phyloP scores from a whole-genome alignment of 2,888 invertebrate species.

The Teleiodes luculella region DNA sequence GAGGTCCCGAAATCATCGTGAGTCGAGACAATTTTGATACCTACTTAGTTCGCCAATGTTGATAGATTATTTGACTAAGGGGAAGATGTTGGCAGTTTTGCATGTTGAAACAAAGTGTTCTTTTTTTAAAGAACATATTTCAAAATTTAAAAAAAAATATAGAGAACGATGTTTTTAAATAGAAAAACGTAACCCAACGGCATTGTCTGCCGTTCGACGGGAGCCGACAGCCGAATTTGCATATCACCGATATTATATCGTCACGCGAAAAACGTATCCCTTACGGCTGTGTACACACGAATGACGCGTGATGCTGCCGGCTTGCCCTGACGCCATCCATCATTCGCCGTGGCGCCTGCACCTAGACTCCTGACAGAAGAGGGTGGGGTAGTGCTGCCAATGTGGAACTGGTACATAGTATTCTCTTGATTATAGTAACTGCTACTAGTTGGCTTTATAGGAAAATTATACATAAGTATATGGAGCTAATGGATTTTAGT shows the following conservation, averaged over 20 bases:
- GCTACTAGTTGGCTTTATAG: no score
- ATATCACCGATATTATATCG: slow-evolving; percentile 79
- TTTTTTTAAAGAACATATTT: no score
- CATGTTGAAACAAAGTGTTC: no score
- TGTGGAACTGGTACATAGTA: background rate
- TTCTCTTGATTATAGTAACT: no score
- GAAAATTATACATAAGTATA: no score
- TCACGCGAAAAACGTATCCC: slow-evolving; percentile 79
- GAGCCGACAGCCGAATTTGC: slow-evolving; percentile 65
- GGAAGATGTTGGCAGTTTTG: background rate
- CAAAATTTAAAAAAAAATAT: background rate
- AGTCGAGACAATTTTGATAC: slow-evolving; percentile 10
- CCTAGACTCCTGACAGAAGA: slow-evolving; percentile 73
- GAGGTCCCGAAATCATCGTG: slow-evolving; percentile 35
- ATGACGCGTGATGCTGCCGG: slow-evolving; percentile 78
- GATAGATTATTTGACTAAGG: background rate
- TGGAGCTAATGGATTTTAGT: no score
- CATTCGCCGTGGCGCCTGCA: slow-evolving; percentile 78
- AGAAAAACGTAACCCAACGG: background rate
- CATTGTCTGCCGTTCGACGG: slow-evolving; percentile 26
- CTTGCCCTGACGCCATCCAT: slow-evolving; percentile 78
- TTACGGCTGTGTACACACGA: slow-evolving; percentile 79
- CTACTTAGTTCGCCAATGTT: slow-evolving; percentile 1
- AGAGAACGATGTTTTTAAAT: background rate
- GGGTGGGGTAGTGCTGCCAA: slow-evolving; percentile 34